Base-by-base conservation (phyloP, 1,140 invertebrate species). In the Zophobas morio region DNA sequence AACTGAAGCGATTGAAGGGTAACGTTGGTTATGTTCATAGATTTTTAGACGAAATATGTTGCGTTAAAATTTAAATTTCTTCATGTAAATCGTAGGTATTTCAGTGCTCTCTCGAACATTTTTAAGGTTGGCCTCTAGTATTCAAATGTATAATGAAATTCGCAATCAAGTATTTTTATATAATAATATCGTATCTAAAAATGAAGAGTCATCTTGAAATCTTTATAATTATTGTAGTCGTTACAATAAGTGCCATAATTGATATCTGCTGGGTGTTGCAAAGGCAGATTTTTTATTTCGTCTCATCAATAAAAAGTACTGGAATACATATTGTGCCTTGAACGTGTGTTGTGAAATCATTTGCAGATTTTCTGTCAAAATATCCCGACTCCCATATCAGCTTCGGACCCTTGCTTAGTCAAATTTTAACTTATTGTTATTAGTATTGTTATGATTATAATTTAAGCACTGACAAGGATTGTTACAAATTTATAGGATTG, bases 261-360 rank as follows among this genome's bases (percentile, higher is more conserved):
- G 47, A 71, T n/a, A 39, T 75, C 74, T 70, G 74, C 74, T 33
- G 20, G 8, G 33, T 49, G 32, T 70, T 70, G 49, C 39, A n/a
- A n/a, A 39, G 66, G 74, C 51, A 51, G 51, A 72, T 53, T 37
- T 72, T 20, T 72, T 47, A 51, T 72, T 72, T 72, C 5, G 49
- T 72, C 42, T 72, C 47, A 72, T 72, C 70, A 72, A 72, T 75
- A 79, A 80, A 20, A 80, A 82, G 81, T 84, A 84, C 82, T 84
- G 82, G 80, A 84, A 84, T 84, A 84, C 84, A 84, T 79, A 81
- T 81, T 80, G 84, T 84, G 84, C 84, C 84, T 84, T 84, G 80
- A 81, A 83, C 79, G 80, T 81, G 80, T 83, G 81, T 82, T 77
- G 83, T 81, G 79, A 84, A 74, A 81, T 83, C 72, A 75, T 81